Base-by-base conservation (phyloP, 2,797 vertebrate species). In the Apogon talboti region DNA sequence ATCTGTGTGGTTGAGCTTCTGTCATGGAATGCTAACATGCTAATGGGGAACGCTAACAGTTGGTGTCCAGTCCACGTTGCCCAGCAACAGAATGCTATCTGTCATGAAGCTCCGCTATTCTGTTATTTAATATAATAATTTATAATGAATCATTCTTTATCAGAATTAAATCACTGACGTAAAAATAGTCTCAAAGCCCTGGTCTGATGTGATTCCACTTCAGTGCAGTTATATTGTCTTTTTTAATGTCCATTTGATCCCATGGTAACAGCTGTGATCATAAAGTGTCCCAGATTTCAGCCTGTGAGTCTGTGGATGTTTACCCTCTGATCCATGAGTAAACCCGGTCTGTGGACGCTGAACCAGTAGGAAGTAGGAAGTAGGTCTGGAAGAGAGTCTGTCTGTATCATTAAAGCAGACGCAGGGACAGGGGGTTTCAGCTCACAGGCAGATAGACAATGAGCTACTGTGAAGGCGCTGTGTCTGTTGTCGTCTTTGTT, bases 371-470 rank as follows among this genome's bases (percentile, higher is more conserved):
- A 54, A 43, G 56, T 33, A 41, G 50, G 40, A 54, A 28, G 51
- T 8, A 14, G 56, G 15, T 48, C 51, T 54, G 13, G 48, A 40
- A 11, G 21, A 2, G 11, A 35, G 18, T 48, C 14, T 7, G 18
- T 48, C 14, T 7, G 21, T 46, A 58, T 64, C 45, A 56, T 60
- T 73, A 69, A 66, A 56, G 24, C 33, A 67, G 4, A 28, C 24
- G 6, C 24, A 5, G 24, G 24, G 24, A 5, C 24, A 28, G 2
- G 3, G 24, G 24, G 24, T 28, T 28, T 6, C 2, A 5, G 24
- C 6, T 28, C 24, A 28, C 24, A 28, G 19, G 19, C 19, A 3
- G 19, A 21, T 3, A 21, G 19, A 21, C 19, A 3, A 21, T 21
- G 19, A 21, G 19, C 19, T 21, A 21, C 19, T 21, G 19, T 2